phyloP scores from a whole-genome alignment of 2,113 vertebrate genomes.

The Oreochromis niloticus region DNA sequence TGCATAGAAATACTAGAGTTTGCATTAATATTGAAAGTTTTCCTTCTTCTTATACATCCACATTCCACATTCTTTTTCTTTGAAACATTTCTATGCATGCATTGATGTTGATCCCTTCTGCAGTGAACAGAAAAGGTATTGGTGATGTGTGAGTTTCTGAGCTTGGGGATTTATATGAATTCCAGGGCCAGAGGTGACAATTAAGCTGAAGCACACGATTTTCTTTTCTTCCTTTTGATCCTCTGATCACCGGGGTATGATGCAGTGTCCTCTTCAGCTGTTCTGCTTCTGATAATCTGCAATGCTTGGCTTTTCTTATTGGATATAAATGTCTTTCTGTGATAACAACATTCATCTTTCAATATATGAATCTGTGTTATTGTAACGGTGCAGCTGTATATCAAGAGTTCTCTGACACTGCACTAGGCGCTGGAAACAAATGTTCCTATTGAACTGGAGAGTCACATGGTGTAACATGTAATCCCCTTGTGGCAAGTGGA shows the following conservation, averaged over 20 bases:
- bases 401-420: conserved; percentile 3
- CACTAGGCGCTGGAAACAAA: conserved; percentile 30
- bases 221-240: not conserved
- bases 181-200: not conserved
- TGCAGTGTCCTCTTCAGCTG: not conserved
- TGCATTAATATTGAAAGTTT: not conserved
- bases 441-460: conserved; percentile 42
- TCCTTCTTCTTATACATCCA: not conserved
- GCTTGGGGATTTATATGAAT: not conserved
- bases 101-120: not conserved
- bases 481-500: conserved; percentile 26
- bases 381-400: conserved; percentile 22
- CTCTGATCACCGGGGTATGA: not conserved
- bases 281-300: not conserved
- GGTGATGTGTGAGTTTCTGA: not conserved
- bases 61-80: not conserved
- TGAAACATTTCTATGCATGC: not conserved
- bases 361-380: not conserved
- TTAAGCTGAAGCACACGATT: conserved; percentile 48
- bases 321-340: not conserved
- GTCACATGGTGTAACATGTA: conserved; percentile 50
- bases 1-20: not conserved
- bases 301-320: not conserved
- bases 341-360: not conserved
- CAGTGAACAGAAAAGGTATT: not conserved